Evolutionary conservation across 53 echinoderm and acorn worm species (phyloP).

Genomic region (Zoroaster sp.): DNA sequence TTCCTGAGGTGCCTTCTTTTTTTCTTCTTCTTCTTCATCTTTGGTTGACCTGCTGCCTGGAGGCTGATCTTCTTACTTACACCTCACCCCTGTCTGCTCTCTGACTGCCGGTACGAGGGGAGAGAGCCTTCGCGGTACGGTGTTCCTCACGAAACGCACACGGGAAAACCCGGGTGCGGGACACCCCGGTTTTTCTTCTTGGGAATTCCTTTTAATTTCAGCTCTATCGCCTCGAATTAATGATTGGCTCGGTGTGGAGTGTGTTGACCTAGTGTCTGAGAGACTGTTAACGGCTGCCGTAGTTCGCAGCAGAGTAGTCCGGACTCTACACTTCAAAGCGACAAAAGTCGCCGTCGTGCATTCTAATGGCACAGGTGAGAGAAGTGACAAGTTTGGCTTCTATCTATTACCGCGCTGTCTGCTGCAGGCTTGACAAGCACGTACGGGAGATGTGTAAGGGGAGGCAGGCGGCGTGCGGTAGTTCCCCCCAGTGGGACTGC

Average conservation of each 20-base stretch:
- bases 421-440: conserved; percentile 40
- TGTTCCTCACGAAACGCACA: conserved; percentile 2
- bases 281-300: conserved; percentile 35
- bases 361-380: conserved; percentile 58
- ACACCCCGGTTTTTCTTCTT: conserved; percentile 8
- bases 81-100: conserved; percentile 19
- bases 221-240: conserved; percentile 49
- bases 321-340: conserved; percentile 45
- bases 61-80: conserved; percentile 27
- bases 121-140: background rate
- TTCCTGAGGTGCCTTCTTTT: conserved; percentile 33
- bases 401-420: conserved; percentile 35
- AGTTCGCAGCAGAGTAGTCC: background rate
- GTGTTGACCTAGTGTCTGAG: conserved; percentile 53
- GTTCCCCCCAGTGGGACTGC: conserved; percentile 38
- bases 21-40: conserved; percentile 54
- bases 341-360: conserved; percentile 51
- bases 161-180: conserved; percentile 35
- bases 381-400: conserved; percentile 17
- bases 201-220: conserved; percentile 38
- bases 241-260: conserved; percentile 24
- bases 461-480: background rate
- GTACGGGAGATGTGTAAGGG: conserved; percentile 38
- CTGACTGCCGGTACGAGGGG: background rate
- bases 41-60: conserved; percentile 44